Evolutionary conservation across 2,113 vertebrate genomes (phyloP), one percentile per base, ranked within the genome.

Genomic region (Felis catus): DNA sequence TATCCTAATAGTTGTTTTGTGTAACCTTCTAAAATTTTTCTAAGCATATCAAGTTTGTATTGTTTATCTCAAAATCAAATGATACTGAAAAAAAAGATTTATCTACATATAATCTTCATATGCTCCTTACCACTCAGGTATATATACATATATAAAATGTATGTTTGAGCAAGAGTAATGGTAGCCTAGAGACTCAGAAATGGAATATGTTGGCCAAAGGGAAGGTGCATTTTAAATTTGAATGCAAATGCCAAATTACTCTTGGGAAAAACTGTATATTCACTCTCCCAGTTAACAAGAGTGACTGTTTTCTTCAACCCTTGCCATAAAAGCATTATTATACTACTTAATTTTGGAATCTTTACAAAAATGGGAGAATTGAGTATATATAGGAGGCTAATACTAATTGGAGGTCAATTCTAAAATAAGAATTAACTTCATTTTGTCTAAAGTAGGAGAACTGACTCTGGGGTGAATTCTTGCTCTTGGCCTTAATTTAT

Each of bases 321-420:
- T 71, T 76, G 82, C 27, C 53, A 95, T 61, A 65, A 78, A 96
- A 82, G 8, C 29, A 66, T 90, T 97, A 96, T 71, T 92, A 94
- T 74, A 80, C 33, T 58, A 76, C 18, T 79, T 65, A 63, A 90
- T 97, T 95, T 94, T 92, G 88, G 10, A 21, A 88, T 88, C 48
- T 76, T 94, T 55, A 93, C 91, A 82, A 68, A 92, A 86, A 83
- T n/a, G n/a, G n/a, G 41, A 89, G 36, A 18, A 48, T 2, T 88
- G 16, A 79, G 33, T 73, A 8, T 48, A 29, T 48, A 25, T 36
- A 45, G 16, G 41, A 85, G 9, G 41, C 15, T 51, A 86, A 82
- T 74, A 63, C 3, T 85, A 78, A 48, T 36, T n/a, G 41, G 4
- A 68, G 16, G 31, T 83, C 23, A 61, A 7, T 39, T 88, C 70